Conservation (phyloP, 1,140 invertebrate species). For the Drosophila simulans region DNA sequence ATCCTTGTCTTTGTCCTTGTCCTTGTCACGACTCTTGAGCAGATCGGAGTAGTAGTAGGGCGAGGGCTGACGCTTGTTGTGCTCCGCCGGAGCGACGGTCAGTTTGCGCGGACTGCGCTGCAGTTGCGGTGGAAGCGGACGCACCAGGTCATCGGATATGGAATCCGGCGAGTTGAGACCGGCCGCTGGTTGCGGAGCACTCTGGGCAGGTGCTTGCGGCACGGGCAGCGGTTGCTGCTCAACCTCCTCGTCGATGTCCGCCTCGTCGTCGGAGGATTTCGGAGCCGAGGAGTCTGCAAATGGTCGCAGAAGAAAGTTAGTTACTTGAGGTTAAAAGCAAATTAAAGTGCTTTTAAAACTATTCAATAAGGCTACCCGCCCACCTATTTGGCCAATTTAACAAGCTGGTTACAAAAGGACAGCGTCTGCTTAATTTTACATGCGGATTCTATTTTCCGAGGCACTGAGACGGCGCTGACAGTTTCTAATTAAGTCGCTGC, state of each 20-base stretch:
- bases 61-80: slow-evolving; percentile 88
- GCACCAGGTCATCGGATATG: slow-evolving; percentile 85
- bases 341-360: not conserved
- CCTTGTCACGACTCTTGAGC: slow-evolving; percentile 86
- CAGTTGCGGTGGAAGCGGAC: slow-evolving; percentile 72
- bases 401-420: not conserved
- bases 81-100: slow-evolving; percentile 54
- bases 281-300: slow-evolving; percentile 77
- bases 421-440: not conserved
- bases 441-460: not conserved
- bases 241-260: slow-evolving; percentile 74
- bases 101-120: slow-evolving; percentile 80
- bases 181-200: slow-evolving; percentile 4
- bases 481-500: slow-evolving; percentile 57
- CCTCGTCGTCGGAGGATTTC: slow-evolving; percentile 83
- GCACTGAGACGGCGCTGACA: slow-evolving; percentile 38
- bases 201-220: not conserved
- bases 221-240: slow-evolving; percentile 41
- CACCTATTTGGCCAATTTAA: not conserved
- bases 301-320: not conserved
- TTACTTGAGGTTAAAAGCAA: not conserved
- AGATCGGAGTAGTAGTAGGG: slow-evolving; percentile 92
- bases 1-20: slow-evolving; percentile 27
- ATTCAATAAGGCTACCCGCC: not conserved
- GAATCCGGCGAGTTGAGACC: slow-evolving; percentile 85